These are phyloP conservation scores for Cotesia vestalis DNA, from an alignment of 1,140 invertebrate genomes.

Conservation along the genomic window DNA sequence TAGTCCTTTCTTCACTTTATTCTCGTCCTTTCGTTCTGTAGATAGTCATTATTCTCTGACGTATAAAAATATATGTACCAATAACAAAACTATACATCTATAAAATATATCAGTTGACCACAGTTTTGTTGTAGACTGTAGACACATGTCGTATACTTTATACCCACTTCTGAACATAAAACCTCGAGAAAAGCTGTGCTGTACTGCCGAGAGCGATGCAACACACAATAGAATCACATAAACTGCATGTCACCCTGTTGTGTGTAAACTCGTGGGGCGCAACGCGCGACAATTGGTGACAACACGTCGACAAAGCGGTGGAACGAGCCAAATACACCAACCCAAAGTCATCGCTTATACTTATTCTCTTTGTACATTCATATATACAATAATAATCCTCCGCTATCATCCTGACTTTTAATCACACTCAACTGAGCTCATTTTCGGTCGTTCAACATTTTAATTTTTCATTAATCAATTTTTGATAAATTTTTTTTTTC, in stretches of 20 bases:
- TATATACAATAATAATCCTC: background rate
- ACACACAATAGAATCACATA: constrained; percentile 58
- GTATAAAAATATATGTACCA: constrained; percentile 18
- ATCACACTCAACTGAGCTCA: background rate
- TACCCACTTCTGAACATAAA: constrained; percentile 19
- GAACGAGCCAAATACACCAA: constrained; percentile 48
- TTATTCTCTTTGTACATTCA: constrained; percentile 30
- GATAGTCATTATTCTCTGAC: background rate
- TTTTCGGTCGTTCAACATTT: background rate
- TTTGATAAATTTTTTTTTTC: background rate
- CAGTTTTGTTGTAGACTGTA: constrained; percentile 9
- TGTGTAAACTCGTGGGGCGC: constrained; percentile 63
- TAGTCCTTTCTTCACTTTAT: background rate
- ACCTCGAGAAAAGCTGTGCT: background rate
- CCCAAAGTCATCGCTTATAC: constrained; percentile 42
- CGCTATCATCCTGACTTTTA: background rate
- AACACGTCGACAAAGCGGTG: constrained; percentile 57
- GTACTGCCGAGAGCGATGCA: background rate
- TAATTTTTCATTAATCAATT: no score
- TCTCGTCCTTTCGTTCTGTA: background rate
- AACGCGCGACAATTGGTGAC: constrained; percentile 60
- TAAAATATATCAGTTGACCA: constrained; percentile 27
- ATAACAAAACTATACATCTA: background rate
- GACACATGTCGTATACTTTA: background rate
- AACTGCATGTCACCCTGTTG: constrained; percentile 60